Base-by-base conservation (phyloP, 1,140 invertebrate genomes). In the Drosophila obscura region DNA sequence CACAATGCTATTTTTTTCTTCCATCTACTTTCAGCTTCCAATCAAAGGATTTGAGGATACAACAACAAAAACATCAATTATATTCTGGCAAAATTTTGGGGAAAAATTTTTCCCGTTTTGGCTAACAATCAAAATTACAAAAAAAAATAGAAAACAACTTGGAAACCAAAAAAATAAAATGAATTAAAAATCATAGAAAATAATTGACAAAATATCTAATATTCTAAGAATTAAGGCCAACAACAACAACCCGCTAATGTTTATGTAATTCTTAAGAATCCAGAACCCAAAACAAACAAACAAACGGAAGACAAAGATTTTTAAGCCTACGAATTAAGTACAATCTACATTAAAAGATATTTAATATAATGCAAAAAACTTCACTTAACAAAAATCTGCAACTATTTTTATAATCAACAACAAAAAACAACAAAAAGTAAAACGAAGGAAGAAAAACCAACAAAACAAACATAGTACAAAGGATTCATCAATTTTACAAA, bases 231-330 rank as follows among this genome's bases (percentile, higher is more conserved):
- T 35, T 67, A 66, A 72, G 52, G 49, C 44, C 57, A 52, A 60
- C 41, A 73, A 59, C 43, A 58, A 50, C 39, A 61, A 56, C 74
- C 39, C 52, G 48, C 57, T 90, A 90, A 82, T 90, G 80, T 88
- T 84, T 90, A 88, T 88, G 83, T 90, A 89, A 89, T 88, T 75
- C 68, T 56, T 90, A 90, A 90, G 88, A 31, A 8, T 56, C 46
- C 48, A 74, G 63, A 90, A 80, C 73, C 67, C 66, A 69, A 90
- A 39, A 83, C 82, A 87, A 90, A 90, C 87, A 90, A 90, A 90
- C 88, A 90, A 90, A 90, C 83, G 82, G 88, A 87, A 90, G 88
- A 90, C 88, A 90, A 90, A 90, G 85, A 90, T 90, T 90, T 78
- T 75, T 90, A 88, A 68, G 55, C 64, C 50, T 77, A 73, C 53